Base-by-base conservation (phyloP, 1,140 invertebrate genomes). In the Sarcophaga bullata region DNA sequence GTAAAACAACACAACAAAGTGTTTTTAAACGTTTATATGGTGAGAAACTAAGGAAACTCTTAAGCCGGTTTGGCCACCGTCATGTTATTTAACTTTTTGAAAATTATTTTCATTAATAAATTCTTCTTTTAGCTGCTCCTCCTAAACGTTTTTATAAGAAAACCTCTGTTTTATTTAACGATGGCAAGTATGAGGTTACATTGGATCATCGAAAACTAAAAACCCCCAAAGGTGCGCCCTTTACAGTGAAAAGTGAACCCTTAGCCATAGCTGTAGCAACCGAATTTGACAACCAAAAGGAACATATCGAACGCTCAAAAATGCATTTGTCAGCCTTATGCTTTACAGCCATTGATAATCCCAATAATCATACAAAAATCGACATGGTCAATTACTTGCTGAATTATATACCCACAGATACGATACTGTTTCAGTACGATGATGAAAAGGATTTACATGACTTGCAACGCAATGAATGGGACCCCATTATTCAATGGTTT, bases 241-340 rank as follows among this genome's bases (percentile, higher is more conserved):
- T 98, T 85, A 91, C 93, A 86, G 94, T 98, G 0, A 92, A 94
- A 47, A 97, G 93, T 90, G 96, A 98, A 91, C 93, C 94, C n/a
- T 90, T 99, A 52, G 98, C 98, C 15, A 91, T 98, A 81, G 97
- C 96, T 15, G 93, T 99, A 58, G 96, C 97, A 6, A 93, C 95
- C 75, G 98, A 99, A 93, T 99, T 98, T 96, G 94, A 96, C 86
- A 91, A 94, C n/a, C 97, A 99, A 89, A 93, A 94, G 83, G 93
- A 95, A 54, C 91, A 92, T 82, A 96, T 99, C 82, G 91, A 95
- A 82, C 94, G 93, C 86, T 94, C 94, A 82, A 93, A 92, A 81
- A 98, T 98, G 97, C 97, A 98, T 90, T 91, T 99, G 94, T 98
- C 95, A 25, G 93, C 95, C n/a, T 91, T 99, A 8, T 96, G 95